A percentile compares a stretch with the other conserved stretches of the same genome.
phyloP scores from a whole-genome alignment of 2,113 vertebrate species.

The Rana temporaria region DNA sequence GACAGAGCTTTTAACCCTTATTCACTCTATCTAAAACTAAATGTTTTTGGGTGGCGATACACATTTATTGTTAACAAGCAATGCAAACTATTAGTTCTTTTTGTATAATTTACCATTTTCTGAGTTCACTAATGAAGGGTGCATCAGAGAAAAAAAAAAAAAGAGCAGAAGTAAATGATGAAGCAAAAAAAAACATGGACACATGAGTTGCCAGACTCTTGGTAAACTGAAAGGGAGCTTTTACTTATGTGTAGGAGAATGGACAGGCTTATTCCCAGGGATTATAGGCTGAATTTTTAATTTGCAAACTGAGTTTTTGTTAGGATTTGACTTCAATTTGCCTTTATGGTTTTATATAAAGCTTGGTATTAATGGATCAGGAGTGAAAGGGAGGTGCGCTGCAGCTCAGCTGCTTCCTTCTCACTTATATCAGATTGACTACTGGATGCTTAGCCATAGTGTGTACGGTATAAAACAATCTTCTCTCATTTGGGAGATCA shows the following conservation, averaged over 20 bases:
- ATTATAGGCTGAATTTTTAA: constrained; percentile 46
- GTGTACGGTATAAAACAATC: neutral
- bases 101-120: too few relatives aligned
- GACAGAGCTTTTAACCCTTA: too few relatives aligned
- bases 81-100: too few relatives aligned
- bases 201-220: neutral
- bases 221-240: neutral
- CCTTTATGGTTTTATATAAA: constrained; percentile 51
- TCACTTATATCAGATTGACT: constrained; percentile 28
- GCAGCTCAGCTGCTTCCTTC: constrained; percentile 12
- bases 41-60: too few relatives aligned
- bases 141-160: too few relatives aligned
- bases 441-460: neutral
- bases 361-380: constrained; percentile 44
- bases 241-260: constrained; percentile 10
- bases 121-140: too few relatives aligned
- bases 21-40: too few relatives aligned
- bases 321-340: constrained; percentile 49
- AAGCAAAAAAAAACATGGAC: too few relatives aligned
- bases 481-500: neutral
- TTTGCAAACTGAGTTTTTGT: constrained; percentile 52
- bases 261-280: constrained; percentile 1
- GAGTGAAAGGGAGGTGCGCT: neutral
- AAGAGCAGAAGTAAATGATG: too few relatives aligned
- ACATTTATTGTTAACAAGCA: too few relatives aligned